Percentiles rank a stretch among this genome's conserved stretches.
These are phyloP conservation scores for Mustela lutreola DNA, from an alignment of 2,113 vertebrate species.

Conservation along the genomic window DNA sequence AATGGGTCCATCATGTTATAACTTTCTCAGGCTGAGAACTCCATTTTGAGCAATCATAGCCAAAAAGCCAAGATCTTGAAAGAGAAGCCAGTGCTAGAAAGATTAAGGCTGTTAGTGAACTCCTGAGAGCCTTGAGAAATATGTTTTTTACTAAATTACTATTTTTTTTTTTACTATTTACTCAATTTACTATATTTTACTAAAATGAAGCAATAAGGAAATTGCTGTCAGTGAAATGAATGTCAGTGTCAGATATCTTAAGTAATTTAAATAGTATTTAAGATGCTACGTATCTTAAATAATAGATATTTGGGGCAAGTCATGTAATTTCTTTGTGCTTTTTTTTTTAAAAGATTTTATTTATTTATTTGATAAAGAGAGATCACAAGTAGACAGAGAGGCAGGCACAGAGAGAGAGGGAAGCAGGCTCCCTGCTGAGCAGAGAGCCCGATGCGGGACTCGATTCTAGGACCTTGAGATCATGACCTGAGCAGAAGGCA, in stretches of 20 bases:
- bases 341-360: not conserved
- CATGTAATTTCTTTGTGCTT: not conserved
- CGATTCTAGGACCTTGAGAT: no score
- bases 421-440: no score
- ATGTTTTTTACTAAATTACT: not conserved
- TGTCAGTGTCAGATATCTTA: not conserved
- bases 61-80: not conserved
- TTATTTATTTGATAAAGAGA: no score
- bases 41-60: not conserved
- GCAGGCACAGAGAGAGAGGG: no score
- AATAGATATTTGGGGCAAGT: not conserved
- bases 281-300: not conserved
- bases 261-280: not conserved
- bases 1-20: not conserved
- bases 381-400: no score
- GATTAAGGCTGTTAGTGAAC: not conserved
- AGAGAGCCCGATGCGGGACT: no score
- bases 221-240: not conserved
- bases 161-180: no score
- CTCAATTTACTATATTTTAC: not conserved
- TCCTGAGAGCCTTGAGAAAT: not conserved
- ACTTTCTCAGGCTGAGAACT: not conserved
- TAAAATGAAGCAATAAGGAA: slow-evolving; percentile 18
- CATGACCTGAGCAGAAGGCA: no score
- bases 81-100: not conserved